These are phyloP conservation scores for Ophion ventricosus DNA, from an alignment of 2,888 invertebrate genomes.

Conservation along the genomic window DNA sequence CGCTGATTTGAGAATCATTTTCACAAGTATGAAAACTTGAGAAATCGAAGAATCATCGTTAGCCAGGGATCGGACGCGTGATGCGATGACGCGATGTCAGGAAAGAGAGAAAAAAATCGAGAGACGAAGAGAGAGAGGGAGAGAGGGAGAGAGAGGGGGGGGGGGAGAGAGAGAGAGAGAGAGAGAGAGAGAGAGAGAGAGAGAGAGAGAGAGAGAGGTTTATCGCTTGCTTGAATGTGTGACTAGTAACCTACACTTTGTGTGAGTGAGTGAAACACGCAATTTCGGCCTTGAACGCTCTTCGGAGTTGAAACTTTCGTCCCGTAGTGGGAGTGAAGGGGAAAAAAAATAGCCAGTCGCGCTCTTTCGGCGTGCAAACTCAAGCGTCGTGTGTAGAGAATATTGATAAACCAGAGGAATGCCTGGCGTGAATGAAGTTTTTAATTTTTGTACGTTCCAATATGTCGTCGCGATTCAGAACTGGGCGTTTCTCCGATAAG, in stretches of 20 bases:
- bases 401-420: slow-evolving; percentile 29
- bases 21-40: not conserved
- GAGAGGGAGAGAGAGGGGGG: too few species aligned
- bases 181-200: not conserved
- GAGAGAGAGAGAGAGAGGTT: slow-evolving; percentile 26
- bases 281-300: slow-evolving; percentile 48
- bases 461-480: not conserved
- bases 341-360: slow-evolving; percentile 18
- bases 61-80: slow-evolving; percentile 9
- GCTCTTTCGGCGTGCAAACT: not conserved
- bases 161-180: too few species aligned
- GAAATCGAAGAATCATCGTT: slow-evolving; percentile 34
- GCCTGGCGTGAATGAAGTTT: not conserved
- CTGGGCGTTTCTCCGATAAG: slow-evolving; percentile 8
- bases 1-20: slow-evolving; percentile 2
- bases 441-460: not conserved
- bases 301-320: slow-evolving; percentile 20
- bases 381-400: not conserved
- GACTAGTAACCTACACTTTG: slow-evolving; percentile 5
- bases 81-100: slow-evolving; percentile 20
- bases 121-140: slow-evolving; percentile 23
- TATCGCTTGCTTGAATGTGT: slow-evolving; percentile 30
- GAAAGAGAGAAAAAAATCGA: not conserved
- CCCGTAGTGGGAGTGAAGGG: slow-evolving; percentile 35
- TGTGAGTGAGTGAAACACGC: slow-evolving; percentile 18